Evolutionary conservation across 2,113 vertebrate species (phyloP).

Genomic region (Lampris incognitus): DNA sequence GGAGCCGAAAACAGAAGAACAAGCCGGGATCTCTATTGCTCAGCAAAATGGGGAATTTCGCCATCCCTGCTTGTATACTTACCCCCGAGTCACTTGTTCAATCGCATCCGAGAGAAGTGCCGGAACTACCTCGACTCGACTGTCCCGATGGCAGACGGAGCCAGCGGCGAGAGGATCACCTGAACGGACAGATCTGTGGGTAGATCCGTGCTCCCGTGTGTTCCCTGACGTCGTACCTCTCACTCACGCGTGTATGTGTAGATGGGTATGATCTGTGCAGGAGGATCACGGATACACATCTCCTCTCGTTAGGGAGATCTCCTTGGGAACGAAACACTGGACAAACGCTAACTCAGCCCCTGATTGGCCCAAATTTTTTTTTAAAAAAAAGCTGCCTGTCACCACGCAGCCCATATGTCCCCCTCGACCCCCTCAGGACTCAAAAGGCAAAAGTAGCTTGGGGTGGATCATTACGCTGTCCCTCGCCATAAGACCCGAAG

Average conservation of each 20-base stretch:
- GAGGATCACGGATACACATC: slow-evolving; percentile 46
- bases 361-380: slow-evolving; percentile 59
- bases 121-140: not conserved
- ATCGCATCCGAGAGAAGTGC: slow-evolving; percentile 23
- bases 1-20: too few relatives aligned
- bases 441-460: not conserved
- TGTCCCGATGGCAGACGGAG: too few relatives aligned
- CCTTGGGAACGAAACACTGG: slow-evolving; percentile 67
- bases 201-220: too few relatives aligned
- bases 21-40: too few relatives aligned
- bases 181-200: too few relatives aligned
- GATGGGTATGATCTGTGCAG: slow-evolving; percentile 10
- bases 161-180: not conserved
- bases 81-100: slow-evolving; percentile 41
- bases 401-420: slow-evolving; percentile 9
- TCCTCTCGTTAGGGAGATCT: slow-evolving; percentile 62
- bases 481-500: not conserved
- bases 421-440: not conserved
- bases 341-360: slow-evolving; percentile 28
- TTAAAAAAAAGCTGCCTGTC: slow-evolving; percentile 23
- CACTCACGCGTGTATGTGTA: not conserved
- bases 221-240: not conserved
- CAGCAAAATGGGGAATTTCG: not conserved
- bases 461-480: not conserved
- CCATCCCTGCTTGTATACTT: slow-evolving; percentile 19